phyloP scores from a whole-genome alignment of 2,888 invertebrate species.

The Phasia obesa region DNA sequence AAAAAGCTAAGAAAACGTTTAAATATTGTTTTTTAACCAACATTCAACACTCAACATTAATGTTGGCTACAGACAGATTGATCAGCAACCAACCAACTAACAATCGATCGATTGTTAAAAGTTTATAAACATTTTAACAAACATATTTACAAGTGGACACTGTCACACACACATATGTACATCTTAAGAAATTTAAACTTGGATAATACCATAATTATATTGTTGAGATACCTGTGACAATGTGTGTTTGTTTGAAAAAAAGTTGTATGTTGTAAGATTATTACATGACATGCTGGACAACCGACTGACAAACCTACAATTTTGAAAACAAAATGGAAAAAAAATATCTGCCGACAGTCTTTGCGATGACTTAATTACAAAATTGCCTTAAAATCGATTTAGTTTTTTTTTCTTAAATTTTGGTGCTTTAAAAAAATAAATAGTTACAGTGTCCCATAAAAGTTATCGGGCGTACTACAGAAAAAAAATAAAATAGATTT shows the following conservation, averaged over 20 bases:
- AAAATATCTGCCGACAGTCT: constrained; percentile 16
- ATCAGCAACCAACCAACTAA: constrained; percentile 20
- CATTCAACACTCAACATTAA: constrained; percentile 50
- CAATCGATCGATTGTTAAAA: constrained; percentile 26
- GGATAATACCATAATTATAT: constrained; percentile 19
- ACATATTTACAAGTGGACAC: constrained; percentile 19
- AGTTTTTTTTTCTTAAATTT: constrained; percentile 7
- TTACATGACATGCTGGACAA: constrained; percentile 58
- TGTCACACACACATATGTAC: background rate
- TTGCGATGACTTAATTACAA: constrained; percentile 45
- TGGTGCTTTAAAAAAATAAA: constrained; percentile 13
- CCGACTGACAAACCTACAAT: background rate
- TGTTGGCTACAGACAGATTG: constrained; percentile 31
- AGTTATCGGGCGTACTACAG: background rate
- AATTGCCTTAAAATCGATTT: constrained; percentile 51
- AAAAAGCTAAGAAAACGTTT: constrained; percentile 23
- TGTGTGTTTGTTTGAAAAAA: constrained; percentile 5
- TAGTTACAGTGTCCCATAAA: background rate
- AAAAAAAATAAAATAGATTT: background rate
- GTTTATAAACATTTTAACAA: constrained; percentile 38
- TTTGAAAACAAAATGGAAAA: background rate
- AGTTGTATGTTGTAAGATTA: constrained; percentile 38
- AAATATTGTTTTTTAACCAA: constrained; percentile 55
- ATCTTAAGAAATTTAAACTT: constrained; percentile 10
- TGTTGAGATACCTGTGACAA: constrained; percentile 13